Evolutionary conservation across 2,797 vertebrate species (phyloP).

Genomic region (Melanotaenia maccullochi): DNA sequence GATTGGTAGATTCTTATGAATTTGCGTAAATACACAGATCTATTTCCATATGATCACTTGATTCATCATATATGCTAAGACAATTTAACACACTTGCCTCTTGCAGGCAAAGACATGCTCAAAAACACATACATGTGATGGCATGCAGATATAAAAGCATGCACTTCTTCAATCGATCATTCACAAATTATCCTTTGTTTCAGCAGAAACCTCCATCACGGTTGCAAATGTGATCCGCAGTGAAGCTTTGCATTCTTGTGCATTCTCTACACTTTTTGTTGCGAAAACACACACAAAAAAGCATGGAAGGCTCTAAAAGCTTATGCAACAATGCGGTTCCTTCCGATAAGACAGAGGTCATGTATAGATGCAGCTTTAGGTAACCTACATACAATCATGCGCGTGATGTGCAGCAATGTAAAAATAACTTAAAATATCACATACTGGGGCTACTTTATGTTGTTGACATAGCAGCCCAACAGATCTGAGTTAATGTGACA

Average conservation of each 20-base stretch:
- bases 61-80: conserved; percentile 84
- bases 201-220: conserved; percentile 22
- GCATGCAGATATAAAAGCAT: conserved; percentile 44
- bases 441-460: conserved; percentile 64
- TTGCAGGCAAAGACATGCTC: conserved; percentile 62
- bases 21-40: conserved; percentile 70
- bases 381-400: conserved; percentile 43
- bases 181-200: background rate
- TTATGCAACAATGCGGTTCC: conserved; percentile 31
- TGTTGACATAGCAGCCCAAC: conserved; percentile 69
- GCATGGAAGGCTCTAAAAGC: conserved; percentile 26
- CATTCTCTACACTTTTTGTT: conserved; percentile 9
- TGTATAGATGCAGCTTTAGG: conserved; percentile 45
- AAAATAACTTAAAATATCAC: conserved; percentile 61
- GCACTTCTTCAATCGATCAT: conserved; percentile 58
- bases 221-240: conserved; percentile 8
- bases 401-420: conserved; percentile 56
- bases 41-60: conserved; percentile 76
- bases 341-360: conserved; percentile 33
- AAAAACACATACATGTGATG: conserved; percentile 67
- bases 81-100: conserved; percentile 79
- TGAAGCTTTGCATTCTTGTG: conserved; percentile 17
- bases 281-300: conserved; percentile 11
- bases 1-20: conserved; percentile 75
- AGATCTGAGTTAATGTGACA: conserved; percentile 81